phyloP scores from a whole-genome alignment of 2,113 vertebrate genomes.

The Equus przewalskii region DNA sequence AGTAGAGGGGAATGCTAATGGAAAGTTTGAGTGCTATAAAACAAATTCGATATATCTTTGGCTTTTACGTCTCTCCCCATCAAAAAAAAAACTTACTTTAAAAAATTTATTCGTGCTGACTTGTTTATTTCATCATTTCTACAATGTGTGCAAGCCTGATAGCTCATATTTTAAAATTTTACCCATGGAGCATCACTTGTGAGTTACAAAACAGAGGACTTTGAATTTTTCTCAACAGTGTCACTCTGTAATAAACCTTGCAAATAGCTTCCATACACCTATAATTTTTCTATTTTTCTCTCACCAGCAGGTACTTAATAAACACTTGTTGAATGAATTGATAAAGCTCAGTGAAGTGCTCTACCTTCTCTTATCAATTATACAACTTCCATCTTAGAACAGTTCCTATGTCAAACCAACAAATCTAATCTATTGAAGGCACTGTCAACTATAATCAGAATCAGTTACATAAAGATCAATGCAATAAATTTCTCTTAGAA shows the following conservation, averaged over 20 bases:
- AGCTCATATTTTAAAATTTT: constrained; percentile 49
- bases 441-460: constrained; percentile 30
- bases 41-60: constrained; percentile 28
- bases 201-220: constrained; percentile 37
- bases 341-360: constrained; percentile 19
- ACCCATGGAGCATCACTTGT: neutral
- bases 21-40: constrained; percentile 58
- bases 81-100: constrained; percentile 53
- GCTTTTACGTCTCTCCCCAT: neutral
- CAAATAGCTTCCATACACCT: constrained; percentile 51
- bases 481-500: constrained; percentile 23
- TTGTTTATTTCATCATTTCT: constrained; percentile 61
- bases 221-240: neutral
- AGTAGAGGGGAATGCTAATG: constrained; percentile 42
- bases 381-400: constrained; percentile 30
- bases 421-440: constrained; percentile 13
- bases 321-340: constrained; percentile 44
- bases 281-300: constrained; percentile 61
- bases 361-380: constrained; percentile 37
- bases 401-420: constrained; percentile 36
- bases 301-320: constrained; percentile 17
- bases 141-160: constrained; percentile 6
- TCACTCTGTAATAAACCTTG: constrained; percentile 20
- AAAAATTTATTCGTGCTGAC: constrained; percentile 47
- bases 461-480: constrained; percentile 34